A percentile compares a stretch with the other conserved stretches of the same genome.
Conservation (phyloP, 2,888 invertebrate species). For the Tetragonisca angustula region DNA sequence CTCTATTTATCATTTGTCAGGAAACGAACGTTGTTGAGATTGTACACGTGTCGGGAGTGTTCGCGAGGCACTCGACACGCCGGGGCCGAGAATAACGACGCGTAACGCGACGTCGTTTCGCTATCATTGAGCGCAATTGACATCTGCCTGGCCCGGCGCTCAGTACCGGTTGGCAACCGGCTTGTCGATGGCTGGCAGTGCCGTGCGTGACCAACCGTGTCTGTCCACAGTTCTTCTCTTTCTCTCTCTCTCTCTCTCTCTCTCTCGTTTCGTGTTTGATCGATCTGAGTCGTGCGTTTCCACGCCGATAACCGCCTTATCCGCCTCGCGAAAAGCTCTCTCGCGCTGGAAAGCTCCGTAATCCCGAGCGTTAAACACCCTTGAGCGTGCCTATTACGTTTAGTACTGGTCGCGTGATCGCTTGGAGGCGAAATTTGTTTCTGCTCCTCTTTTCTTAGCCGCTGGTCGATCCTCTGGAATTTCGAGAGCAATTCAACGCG, state of each 20-base stretch:
- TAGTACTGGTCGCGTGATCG: slow-evolving; percentile 43
- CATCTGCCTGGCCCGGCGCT: slow-evolving; percentile 61
- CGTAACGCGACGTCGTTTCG: slow-evolving; percentile 60
- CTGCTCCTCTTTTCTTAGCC: neutral
- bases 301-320: slow-evolving; percentile 37
- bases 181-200: slow-evolving; percentile 63
- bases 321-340: slow-evolving; percentile 5
- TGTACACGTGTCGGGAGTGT: slow-evolving; percentile 3
- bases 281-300: slow-evolving; percentile 63
- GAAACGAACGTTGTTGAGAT: neutral
- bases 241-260: neutral
- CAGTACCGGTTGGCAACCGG: slow-evolving; percentile 69
- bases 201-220: slow-evolving; percentile 63
- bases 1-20: neutral
- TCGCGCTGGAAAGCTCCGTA: too few relatives aligned
- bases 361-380: neutral
- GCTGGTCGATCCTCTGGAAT: neutral
- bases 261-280: slow-evolving; percentile 66
- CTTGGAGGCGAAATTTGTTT: neutral
- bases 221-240: slow-evolving; percentile 44
- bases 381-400: neutral
- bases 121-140: slow-evolving; percentile 71
- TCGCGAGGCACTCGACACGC: neutral
- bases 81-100: slow-evolving; percentile 36
- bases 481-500: neutral